A percentile compares a stretch with the other conserved stretches of the same genome.
Conservation (phyloP, 2,797 vertebrate species). For the Myiotriccus ornatus region DNA sequence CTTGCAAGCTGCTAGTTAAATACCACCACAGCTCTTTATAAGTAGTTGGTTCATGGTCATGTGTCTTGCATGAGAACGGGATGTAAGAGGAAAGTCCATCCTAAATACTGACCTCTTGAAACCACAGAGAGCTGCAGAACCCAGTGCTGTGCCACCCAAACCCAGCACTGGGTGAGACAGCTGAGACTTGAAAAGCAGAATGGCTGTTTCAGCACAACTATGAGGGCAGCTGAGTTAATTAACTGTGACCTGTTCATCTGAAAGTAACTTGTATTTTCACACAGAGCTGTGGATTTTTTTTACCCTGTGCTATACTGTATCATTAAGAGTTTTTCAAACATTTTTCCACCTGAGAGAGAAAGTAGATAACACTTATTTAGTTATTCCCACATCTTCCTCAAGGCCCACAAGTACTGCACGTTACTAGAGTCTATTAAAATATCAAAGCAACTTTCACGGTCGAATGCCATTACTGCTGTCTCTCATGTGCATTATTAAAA, state of each 20-base stretch:
- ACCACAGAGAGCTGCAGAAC: background rate
- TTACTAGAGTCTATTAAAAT: background rate
- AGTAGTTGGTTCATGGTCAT: background rate
- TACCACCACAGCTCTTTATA: background rate
- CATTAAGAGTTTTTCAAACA: background rate
- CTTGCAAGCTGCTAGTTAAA: background rate
- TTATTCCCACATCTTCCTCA: background rate
- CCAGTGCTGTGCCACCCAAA: background rate
- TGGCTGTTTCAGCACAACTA: constrained; percentile 26
- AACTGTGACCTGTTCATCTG: background rate
- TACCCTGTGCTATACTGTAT: background rate
- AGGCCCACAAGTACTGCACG: background rate
- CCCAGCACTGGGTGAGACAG: background rate
- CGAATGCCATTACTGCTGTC: background rate
- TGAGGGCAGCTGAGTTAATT: background rate
- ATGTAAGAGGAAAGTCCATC: background rate
- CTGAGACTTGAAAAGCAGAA: background rate
- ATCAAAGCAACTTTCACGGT: background rate
- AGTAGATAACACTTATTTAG: background rate
- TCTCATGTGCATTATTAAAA: background rate
- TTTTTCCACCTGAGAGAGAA: background rate
- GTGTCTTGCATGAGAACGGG: background rate
- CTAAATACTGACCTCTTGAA: constrained; percentile 11
- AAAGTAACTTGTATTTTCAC: constrained; percentile 17
- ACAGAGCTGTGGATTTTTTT: background rate